A percentile compares a stretch with the other conserved stretches of the same genome.
phyloP scores from a whole-genome alignment of 2,797 vertebrate species.

The Hirundo rustica region DNA sequence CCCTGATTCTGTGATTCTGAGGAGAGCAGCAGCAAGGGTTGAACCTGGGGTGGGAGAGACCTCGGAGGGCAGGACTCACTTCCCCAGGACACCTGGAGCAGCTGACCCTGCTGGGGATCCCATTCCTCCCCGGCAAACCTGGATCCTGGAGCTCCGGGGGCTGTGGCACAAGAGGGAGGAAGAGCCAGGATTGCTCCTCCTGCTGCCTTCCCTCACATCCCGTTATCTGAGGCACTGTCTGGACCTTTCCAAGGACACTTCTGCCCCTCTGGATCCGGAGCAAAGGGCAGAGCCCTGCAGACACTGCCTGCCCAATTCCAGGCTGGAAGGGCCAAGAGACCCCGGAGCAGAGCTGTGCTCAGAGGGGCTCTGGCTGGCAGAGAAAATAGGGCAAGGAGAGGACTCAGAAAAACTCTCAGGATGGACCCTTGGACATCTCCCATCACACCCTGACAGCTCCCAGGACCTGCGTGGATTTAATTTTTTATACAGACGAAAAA shows the following conservation, averaged over 20 bases:
- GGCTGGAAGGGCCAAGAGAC: not conserved
- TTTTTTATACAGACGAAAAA: not conserved
- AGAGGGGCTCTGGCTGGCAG: not conserved
- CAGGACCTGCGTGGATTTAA: not conserved
- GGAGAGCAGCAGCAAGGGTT: not conserved
- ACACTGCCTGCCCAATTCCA: too few species aligned
- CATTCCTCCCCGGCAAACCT: not conserved
- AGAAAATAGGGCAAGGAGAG: not conserved
- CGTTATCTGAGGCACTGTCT: not conserved
- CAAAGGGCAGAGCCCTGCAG: not conserved
- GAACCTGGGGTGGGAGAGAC: not conserved
- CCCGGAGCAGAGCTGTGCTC: not conserved
- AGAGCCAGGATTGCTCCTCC: not conserved
- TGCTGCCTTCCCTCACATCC: not conserved
- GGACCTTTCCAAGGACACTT: not conserved
- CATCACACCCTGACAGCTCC: accelerated
- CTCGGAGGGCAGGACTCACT: not conserved
- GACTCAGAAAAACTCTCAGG: not conserved
- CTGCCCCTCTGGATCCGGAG: not conserved
- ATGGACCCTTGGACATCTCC: not conserved
- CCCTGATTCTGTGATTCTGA: not conserved
- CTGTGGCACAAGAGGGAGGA: not conserved
- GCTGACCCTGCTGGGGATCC: not conserved
- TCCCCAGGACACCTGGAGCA: not conserved
- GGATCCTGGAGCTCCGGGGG: not conserved